phyloP scores from a whole-genome alignment of 2,888 invertebrate genomes.

The Leptopilina drosophilae region DNA sequence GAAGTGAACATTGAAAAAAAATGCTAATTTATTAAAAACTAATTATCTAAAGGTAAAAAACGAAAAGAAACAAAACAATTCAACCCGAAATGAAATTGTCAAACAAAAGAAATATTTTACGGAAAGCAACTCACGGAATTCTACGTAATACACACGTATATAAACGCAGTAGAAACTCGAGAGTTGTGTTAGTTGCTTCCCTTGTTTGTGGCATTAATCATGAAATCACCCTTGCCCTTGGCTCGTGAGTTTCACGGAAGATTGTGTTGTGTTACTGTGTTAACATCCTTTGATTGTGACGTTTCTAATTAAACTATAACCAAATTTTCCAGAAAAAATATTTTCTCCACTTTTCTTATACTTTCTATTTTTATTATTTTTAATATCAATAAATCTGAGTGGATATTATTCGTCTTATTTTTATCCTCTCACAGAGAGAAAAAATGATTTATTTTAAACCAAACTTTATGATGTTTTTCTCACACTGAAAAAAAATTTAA shows the following conservation, averaged over 20 bases:
- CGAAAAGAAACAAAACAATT: neutral
- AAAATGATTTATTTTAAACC: too few species aligned
- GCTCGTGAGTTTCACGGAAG: conserved; percentile 55
- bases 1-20: too few species aligned
- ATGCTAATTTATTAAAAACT: too few species aligned
- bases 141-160: neutral
- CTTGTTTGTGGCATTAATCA: conserved; percentile 68
- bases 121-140: neutral
- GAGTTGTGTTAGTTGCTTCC: conserved; percentile 56
- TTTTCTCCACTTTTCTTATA: neutral
- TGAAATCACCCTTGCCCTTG: conserved; percentile 61
- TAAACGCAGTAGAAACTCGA: neutral
- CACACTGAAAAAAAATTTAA: too few species aligned
- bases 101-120: neutral
- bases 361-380: too few species aligned
- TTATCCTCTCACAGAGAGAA: too few species aligned
- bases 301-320: neutral
- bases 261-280: conserved; percentile 55
- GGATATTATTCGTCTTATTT: too few species aligned
- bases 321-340: neutral
- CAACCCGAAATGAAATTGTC: too few species aligned
- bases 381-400: too few species aligned
- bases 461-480: too few species aligned
- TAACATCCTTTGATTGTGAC: conserved; percentile 25
- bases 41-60: neutral